Conservation (phyloP, 2,888 invertebrate species). For the Odontocolon sp. region DNA sequence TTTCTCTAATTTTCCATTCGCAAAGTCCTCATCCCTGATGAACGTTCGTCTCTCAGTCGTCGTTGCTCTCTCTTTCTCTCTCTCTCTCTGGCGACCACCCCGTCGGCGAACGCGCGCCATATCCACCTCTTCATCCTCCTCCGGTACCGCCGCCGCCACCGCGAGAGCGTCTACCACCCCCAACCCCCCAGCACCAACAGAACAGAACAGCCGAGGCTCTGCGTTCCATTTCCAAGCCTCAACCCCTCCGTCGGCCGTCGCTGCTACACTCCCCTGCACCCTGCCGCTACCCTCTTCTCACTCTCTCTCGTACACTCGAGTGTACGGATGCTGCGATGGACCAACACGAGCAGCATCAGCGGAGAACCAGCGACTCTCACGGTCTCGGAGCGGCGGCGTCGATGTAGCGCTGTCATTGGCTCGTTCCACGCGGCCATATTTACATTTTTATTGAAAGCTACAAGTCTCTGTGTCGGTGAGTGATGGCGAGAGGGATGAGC, state of each 20-base stretch:
- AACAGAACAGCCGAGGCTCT: constrained; percentile 12
- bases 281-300: constrained; percentile 20
- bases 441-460: constrained; percentile 82
- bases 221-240: constrained; percentile 66
- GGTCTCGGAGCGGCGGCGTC: constrained; percentile 64
- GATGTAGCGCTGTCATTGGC: constrained; percentile 80
- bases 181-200: neutral
- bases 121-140: constrained; percentile 58
- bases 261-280: constrained; percentile 29
- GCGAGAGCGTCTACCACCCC: constrained; percentile 37
- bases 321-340: neutral
- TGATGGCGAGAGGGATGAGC: constrained; percentile 61
- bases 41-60: constrained; percentile 15
- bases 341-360: constrained; percentile 9
- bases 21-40: constrained; percentile 56
- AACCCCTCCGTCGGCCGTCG: constrained; percentile 62
- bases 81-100: neutral
- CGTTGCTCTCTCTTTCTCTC: neutral
- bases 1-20: constrained; percentile 18
- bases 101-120: constrained; percentile 31
- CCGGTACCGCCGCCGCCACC: constrained; percentile 49
- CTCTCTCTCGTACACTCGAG: constrained; percentile 2
- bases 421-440: constrained; percentile 81
- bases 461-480: constrained; percentile 66
- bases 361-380: neutral